Conservation (phyloP, 2,113 vertebrate genomes). For the Otis tarda region DNA sequence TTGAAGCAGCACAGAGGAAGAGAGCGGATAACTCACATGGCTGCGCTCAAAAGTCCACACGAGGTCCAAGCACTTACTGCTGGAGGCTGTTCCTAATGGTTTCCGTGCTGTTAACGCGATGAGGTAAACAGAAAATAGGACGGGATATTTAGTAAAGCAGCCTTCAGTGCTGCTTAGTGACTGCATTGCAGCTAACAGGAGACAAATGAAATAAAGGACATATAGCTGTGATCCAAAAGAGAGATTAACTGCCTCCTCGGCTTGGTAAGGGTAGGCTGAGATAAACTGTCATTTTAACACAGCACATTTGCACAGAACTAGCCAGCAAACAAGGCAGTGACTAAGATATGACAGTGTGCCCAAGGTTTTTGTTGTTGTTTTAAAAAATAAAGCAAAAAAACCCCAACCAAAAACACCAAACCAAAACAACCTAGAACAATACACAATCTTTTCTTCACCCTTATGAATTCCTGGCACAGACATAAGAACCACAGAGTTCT, state of each 20-base stretch:
- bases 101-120: background rate
- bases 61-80: background rate
- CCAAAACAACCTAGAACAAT: background rate
- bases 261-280: background rate
- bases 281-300: background rate
- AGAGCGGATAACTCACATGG: rapidly evolving
- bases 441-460: background rate
- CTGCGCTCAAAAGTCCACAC: background rate
- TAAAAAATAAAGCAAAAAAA: background rate
- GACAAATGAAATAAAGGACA: background rate
- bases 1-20: background rate
- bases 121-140: background rate
- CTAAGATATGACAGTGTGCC: background rate
- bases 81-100: background rate
- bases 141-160: background rate
- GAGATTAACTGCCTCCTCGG: background rate
- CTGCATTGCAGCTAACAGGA: background rate
- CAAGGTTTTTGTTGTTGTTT: background rate
- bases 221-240: background rate
- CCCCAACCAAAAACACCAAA: background rate
- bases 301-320: background rate
- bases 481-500: background rate
- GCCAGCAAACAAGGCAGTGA: background rate
- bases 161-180: background rate
- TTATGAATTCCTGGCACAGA: background rate